phyloP scores from a whole-genome alignment of 2,113 vertebrate genomes.

The Cyanoliseus patagonus region DNA sequence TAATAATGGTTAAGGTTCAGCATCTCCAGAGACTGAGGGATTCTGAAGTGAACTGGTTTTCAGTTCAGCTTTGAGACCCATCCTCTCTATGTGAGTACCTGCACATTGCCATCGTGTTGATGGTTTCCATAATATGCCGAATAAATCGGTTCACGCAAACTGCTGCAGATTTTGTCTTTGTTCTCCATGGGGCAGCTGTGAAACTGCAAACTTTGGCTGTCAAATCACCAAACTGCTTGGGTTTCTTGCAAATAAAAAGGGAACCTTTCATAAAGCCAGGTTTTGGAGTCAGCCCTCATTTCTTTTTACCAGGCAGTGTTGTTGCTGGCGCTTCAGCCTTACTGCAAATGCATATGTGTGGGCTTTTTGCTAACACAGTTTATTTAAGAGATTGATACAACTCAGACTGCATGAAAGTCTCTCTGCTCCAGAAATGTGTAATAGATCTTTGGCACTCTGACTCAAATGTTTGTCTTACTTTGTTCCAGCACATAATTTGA shows the following conservation, averaged over 20 bases:
- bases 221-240: background rate
- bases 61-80: background rate
- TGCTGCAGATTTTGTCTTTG: background rate
- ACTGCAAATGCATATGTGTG: slow-evolving; percentile 43
- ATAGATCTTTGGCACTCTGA: slow-evolving; percentile 18
- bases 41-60: slow-evolving; percentile 1
- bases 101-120: background rate
- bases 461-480: slow-evolving; percentile 3
- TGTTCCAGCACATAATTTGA: slow-evolving; percentile 14
- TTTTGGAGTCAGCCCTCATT: slow-evolving; percentile 22
- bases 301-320: slow-evolving; percentile 42
- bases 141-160: background rate
- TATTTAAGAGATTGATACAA: slow-evolving; percentile 44
- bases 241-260: background rate
- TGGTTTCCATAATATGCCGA: background rate
- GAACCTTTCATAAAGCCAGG: background rate
- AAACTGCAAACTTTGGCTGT: background rate
- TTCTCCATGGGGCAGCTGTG: background rate
- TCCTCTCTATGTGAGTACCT: rapidly evolving
- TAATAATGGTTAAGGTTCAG: background rate
- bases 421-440: slow-evolving; percentile 28
- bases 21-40: background rate
- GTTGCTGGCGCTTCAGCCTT: slow-evolving; percentile 54
- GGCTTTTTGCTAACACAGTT: slow-evolving; percentile 52
- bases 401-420: slow-evolving; percentile 13